These are phyloP conservation scores for Corydoras sp. DNA, from an alignment of 2,113 vertebrate genomes.

Conservation along the genomic window DNA sequence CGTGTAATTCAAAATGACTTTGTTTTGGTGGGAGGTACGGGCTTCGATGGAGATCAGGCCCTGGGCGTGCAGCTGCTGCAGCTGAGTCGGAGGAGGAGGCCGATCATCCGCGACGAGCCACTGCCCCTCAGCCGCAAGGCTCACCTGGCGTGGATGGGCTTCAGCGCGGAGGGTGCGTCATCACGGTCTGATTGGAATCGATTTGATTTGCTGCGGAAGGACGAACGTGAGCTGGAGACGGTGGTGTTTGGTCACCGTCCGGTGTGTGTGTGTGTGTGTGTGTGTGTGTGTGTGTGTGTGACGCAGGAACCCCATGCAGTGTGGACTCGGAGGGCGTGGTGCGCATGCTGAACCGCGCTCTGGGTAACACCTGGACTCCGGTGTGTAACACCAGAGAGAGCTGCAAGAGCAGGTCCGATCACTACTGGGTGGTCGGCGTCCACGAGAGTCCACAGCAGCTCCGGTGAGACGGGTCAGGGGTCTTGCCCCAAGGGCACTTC, in stretches of 20 bases:
- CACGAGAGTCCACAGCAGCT: slow-evolving; percentile 93
- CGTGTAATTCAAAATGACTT: not conserved
- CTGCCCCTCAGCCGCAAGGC: slow-evolving; percentile 79
- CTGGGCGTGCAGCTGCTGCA: slow-evolving; percentile 86
- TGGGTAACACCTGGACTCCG: slow-evolving; percentile 83
- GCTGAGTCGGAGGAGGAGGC: slow-evolving; percentile 70
- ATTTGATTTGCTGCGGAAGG: not conserved
- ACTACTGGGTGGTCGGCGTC: slow-evolving; percentile 91
- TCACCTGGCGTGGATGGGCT: slow-evolving; percentile 85
- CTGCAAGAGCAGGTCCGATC: slow-evolving; percentile 89
- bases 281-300: not conserved
- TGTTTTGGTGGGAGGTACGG: slow-evolving; percentile 67
- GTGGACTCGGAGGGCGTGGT: slow-evolving; percentile 84
- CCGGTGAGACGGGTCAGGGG: slow-evolving; percentile 62
- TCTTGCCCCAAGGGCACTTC: too few species aligned
- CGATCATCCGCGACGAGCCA: slow-evolving; percentile 75
- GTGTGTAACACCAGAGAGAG: slow-evolving; percentile 82
- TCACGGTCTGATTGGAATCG: not conserved
- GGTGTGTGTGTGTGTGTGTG: too few species aligned
- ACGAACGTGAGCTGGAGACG: not conserved
- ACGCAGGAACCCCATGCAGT: slow-evolving; percentile 80
- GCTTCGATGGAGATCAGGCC: slow-evolving; percentile 88
- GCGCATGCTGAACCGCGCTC: slow-evolving; percentile 80
- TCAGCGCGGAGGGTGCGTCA: slow-evolving; percentile 84
- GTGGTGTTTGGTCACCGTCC: too few species aligned